phyloP scores from a whole-genome alignment of 2,888 invertebrate species.

The Apamea crenata region DNA sequence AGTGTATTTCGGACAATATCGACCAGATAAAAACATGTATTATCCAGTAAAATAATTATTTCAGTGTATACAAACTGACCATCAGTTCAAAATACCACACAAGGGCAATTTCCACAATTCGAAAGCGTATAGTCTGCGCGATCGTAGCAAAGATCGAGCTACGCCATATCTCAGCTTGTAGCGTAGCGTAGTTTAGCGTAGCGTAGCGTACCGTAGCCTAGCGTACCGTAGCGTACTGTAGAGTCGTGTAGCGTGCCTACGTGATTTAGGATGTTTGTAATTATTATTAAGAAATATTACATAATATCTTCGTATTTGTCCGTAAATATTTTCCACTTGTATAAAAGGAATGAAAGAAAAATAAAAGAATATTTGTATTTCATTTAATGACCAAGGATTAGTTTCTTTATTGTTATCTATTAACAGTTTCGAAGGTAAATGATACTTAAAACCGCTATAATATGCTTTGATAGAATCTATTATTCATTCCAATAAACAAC shows the following conservation, averaged over 20 bases:
- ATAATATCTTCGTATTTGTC: background rate
- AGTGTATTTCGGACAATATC: background rate
- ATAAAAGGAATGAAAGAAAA: background rate
- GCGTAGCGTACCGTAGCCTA: too few species aligned
- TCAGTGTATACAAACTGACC: background rate
- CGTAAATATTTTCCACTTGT: background rate
- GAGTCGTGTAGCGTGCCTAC: background rate
- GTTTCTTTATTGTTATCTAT: background rate
- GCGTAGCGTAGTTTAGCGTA: background rate
- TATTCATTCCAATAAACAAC: background rate
- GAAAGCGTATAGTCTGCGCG: background rate
- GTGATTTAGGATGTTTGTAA: background rate
- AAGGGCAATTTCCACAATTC: background rate
- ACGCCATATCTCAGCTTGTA: background rate
- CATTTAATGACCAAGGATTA: background rate
- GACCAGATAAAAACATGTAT: background rate
- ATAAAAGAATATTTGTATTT: background rate
- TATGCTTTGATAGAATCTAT: background rate
- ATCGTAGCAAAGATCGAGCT: conserved; percentile 12
- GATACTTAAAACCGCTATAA: background rate
- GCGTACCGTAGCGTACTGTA: too few species aligned
- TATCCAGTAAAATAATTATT: background rate
- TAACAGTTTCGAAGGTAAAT: background rate
- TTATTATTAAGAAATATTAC: background rate
- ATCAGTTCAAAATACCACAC: background rate